Conservation (phyloP, 2,113 vertebrate genomes). For the Sphyrna mokarran region DNA sequence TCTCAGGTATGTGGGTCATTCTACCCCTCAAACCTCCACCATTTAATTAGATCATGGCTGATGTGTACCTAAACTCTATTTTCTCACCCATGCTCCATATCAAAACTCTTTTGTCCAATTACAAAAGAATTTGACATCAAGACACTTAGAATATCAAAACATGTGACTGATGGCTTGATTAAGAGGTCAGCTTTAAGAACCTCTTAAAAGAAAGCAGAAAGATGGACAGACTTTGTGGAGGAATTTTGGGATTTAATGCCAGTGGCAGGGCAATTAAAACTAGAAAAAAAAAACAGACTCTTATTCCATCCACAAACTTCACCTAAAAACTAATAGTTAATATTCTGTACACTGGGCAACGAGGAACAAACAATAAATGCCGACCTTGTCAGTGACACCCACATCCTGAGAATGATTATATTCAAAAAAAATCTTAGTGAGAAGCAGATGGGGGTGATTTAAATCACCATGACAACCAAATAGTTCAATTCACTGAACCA, state of each 20-base stretch:
- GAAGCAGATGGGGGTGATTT: conserved; percentile 27
- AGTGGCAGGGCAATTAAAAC: neutral
- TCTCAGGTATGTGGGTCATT: neutral
- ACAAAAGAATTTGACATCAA: neutral
- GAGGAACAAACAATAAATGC: neutral
- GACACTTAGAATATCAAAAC: neutral
- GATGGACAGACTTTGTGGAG: neutral
- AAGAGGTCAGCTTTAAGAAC: neutral
- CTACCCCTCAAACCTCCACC: neutral
- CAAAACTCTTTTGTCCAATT: neutral
- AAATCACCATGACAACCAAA: conserved; percentile 14
- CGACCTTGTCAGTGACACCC: conserved; percentile 29
- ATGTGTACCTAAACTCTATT: neutral
- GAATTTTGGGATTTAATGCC: neutral
- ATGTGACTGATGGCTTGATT: neutral
- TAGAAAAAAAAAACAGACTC: neutral
- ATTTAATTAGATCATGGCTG: neutral
- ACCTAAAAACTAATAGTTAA: neutral
- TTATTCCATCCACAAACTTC: neutral
- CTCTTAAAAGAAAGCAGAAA: neutral
- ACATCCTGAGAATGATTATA: neutral
- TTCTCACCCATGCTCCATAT: neutral
- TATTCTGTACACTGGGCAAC: neutral
- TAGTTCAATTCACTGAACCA: neutral
- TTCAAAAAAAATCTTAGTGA: neutral